These are phyloP conservation scores for Struthio camelus DNA, from an alignment of 2,113 vertebrate genomes.

Conservation along the genomic window DNA sequence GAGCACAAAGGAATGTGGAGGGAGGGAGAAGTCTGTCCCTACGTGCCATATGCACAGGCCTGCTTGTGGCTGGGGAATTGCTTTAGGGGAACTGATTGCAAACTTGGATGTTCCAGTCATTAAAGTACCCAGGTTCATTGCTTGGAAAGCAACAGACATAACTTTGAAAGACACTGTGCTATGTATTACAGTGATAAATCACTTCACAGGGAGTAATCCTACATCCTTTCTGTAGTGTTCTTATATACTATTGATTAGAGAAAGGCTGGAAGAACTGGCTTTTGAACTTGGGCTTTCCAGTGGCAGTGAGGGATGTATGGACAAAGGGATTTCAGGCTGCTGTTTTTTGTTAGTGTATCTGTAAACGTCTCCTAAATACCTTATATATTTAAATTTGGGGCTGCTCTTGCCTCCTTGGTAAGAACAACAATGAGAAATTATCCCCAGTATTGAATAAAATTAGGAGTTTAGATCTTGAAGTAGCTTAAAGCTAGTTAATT, in stretches of 20 bases:
- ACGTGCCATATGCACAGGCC: background rate
- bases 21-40: background rate
- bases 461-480: background rate
- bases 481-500: conserved; percentile 4
- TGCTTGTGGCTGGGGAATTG: background rate
- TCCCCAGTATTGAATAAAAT: background rate
- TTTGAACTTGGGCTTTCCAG: background rate
- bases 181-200: background rate
- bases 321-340: background rate
- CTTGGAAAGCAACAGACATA: background rate
- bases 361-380: background rate
- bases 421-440: background rate
- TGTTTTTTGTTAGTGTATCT: background rate
- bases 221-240: background rate
- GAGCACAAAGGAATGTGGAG: background rate
- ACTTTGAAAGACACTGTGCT: background rate
- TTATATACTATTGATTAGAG: background rate
- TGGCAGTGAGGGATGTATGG: background rate
- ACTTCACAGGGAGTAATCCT: background rate
- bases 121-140: background rate
- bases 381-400: background rate
- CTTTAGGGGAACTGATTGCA: background rate
- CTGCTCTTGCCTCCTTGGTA: background rate
- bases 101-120: background rate
- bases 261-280: background rate